Base-by-base conservation (phyloP, 2,888 invertebrate genomes). In the Balanococcus diminutus region DNA sequence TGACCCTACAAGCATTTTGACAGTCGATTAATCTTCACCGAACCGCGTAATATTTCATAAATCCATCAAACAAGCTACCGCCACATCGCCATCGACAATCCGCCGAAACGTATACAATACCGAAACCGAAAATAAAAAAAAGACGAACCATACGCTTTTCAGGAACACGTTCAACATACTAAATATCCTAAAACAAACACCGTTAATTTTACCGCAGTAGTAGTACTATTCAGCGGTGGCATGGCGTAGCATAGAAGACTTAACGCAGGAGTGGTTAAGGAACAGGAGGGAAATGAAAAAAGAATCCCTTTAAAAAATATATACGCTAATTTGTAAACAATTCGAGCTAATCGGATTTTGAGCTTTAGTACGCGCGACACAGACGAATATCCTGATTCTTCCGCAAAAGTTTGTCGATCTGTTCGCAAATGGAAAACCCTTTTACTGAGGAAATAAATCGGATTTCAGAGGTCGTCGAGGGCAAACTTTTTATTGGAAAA, bases 21-120 rank as follows among this genome's bases (percentile, higher is more conserved):
- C 67, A 67, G 67, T 67, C 67, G 67, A 67, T 67, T 67, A 67
- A 67, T 67, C 67, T 67, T 67, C 67, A 28, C 67, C 67, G 67
- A 67, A 67, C 67, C 28, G 67, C 28, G 28, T 28, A 67, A 67
- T 67, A 67, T 67, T 67, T 67, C 67, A 67, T 67, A 67, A 67
- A 67, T 67, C 67, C 67, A 67, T 67, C 67, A 67, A 56, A 56
- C 56, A 9, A 67, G 67, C 28, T 28, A 67, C 67, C 67, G 28
- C 67, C 67, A 14, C 11, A 16, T 9, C 25, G 8, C 25, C 14
- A 28, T 16, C 14, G 31, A 1, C 25, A 2, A n/a, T 2, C 25
- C 22, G 11, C 2, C 22, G 25, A 61, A 61, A 61, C 22, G 25
- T 28, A 67, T 67, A 67, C 56, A 56, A 56, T 56, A 56, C 56